Conservation (phyloP, 2,113 vertebrate species). For the Smithornis capensis region DNA sequence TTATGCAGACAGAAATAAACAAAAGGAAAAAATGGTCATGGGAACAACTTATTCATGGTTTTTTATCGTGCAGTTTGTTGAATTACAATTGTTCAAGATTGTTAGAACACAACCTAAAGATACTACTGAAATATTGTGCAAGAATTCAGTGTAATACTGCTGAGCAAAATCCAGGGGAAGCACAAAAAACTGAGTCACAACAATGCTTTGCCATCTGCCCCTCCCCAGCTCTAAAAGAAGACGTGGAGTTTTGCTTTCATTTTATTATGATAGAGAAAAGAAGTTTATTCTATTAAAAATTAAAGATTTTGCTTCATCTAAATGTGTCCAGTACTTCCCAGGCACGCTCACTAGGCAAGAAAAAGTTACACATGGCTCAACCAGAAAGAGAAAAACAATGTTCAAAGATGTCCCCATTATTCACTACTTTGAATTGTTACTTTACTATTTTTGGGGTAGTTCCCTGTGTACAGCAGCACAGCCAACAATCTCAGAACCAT, state of each 20-base stretch:
- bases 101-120: not conserved
- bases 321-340: not conserved
- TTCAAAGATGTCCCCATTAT: not conserved
- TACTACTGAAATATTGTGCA: not conserved
- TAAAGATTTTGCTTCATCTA: not conserved
- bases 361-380: not conserved
- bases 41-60: not conserved
- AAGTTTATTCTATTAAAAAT: not conserved
- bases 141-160: not conserved
- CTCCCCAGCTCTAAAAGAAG: not conserved
- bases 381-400: not conserved
- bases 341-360: not conserved
- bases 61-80: not conserved
- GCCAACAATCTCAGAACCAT: rapidly evolving
- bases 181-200: not conserved
- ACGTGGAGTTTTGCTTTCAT: not conserved
- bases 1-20: not conserved
- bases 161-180: not conserved
- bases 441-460: too few relatives aligned
- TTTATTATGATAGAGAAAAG: not conserved
- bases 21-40: not conserved
- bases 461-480: not conserved
- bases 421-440: not conserved
- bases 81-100: not conserved
- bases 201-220: not conserved